phyloP scores from a whole-genome alignment of 23 tunicate genomes.

The Botrylloides violaceus region DNA sequence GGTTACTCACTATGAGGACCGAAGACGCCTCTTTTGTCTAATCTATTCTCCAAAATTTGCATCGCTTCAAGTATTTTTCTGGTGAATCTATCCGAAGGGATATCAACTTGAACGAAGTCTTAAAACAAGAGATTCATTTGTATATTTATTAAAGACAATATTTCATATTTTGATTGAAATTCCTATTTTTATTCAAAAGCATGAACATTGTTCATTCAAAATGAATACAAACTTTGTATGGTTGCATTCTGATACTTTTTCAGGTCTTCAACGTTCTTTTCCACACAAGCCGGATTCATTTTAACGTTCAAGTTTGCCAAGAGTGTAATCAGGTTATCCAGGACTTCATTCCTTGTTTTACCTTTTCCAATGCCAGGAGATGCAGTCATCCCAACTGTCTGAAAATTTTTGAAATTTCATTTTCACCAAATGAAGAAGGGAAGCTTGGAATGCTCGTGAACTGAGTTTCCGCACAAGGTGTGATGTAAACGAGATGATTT shows the following conservation, averaged over 20 bases:
- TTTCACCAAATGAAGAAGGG: no score
- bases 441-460: no score
- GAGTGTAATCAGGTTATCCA: neutral
- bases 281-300: neutral
- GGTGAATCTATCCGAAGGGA: no score
- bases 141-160: no score
- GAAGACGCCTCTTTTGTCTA: no score
- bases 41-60: no score
- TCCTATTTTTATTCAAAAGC: neutral
- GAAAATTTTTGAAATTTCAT: neutral
- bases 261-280: neutral
- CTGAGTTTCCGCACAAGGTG: no score
- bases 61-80: no score
- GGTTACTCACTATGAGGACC: no score
- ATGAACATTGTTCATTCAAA: neutral
- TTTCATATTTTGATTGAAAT: neutral
- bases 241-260: constrained; percentile 1
- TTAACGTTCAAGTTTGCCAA: constrained; percentile 7
- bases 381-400: constrained; percentile 13
- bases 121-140: no score
- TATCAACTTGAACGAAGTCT: no score
- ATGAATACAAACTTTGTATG: constrained; percentile 1
- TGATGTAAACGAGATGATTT: no score
- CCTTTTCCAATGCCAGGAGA: constrained; percentile 24
- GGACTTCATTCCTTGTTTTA: neutral